Percentiles rank a stretch among this genome's conserved stretches.
phyloP scores from a whole-genome alignment of 2,113 vertebrate genomes.

The Chamaetylas fuelleborni region DNA sequence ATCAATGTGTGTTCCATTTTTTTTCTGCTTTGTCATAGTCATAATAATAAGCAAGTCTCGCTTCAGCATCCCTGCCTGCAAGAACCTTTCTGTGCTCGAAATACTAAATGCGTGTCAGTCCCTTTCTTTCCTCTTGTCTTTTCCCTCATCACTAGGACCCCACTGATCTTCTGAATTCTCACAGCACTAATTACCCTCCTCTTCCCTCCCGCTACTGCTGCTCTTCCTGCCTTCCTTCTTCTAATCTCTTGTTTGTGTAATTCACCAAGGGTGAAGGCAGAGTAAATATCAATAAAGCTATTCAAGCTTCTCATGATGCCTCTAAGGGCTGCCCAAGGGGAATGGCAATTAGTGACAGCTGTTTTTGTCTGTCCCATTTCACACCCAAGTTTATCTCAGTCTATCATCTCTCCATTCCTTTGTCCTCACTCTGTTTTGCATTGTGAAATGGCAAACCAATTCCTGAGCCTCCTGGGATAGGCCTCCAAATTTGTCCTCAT shows the following conservation, averaged over 20 bases:
- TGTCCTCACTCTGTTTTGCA: background rate
- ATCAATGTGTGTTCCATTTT: conserved; percentile 48
- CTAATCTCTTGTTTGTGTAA: conserved; percentile 45
- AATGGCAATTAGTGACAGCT: background rate
- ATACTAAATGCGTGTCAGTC: conserved; percentile 26
- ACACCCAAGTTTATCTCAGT: background rate
- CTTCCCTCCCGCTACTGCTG: background rate
- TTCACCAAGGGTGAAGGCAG: conserved; percentile 6
- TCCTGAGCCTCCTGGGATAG: background rate
- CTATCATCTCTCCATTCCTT: background rate
- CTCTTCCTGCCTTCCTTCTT: background rate
- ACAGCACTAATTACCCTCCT: background rate
- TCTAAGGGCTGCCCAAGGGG: background rate
- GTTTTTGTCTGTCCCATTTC: background rate
- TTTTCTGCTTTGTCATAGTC: conserved; percentile 78
- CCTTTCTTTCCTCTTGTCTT: conserved; percentile 17
- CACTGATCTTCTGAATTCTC: conserved; percentile 12
- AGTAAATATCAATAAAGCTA: conserved; percentile 23
- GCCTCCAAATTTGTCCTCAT: background rate
- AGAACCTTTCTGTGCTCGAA: conserved; percentile 63
- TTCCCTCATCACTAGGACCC: background rate
- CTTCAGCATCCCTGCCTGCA: conserved; percentile 23
- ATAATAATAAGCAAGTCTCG: conserved; percentile 62
- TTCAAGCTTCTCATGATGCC: background rate
- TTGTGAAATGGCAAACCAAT: background rate